phyloP scores from a whole-genome alignment of 2,797 vertebrate genomes.

The Hafferia zeledoni region DNA sequence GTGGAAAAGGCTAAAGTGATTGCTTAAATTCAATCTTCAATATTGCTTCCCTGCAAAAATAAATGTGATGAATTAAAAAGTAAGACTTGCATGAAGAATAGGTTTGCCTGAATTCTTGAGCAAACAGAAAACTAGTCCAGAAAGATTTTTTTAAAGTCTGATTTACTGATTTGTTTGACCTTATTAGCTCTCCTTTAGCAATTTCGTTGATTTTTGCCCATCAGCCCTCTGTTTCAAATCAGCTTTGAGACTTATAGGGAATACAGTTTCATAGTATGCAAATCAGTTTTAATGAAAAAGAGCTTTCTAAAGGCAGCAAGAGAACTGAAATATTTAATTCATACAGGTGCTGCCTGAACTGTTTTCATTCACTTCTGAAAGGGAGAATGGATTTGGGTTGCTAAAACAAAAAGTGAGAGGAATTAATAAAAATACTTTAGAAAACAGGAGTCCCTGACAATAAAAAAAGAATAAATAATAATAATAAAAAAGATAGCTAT shows the following conservation, averaged over 20 bases:
- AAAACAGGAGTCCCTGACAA: background rate
- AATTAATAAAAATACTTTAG: background rate
- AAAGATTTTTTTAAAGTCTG: background rate
- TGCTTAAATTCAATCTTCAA: conserved; percentile 51
- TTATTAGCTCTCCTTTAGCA: conserved; percentile 38
- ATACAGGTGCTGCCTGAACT: background rate
- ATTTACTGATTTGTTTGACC: conserved; percentile 57
- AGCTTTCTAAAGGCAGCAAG: background rate
- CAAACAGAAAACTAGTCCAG: conserved; percentile 49
- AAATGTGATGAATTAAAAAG: conserved; percentile 53
- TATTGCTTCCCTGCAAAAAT: conserved; percentile 49
- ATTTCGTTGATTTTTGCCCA: conserved; percentile 19
- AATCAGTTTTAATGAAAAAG: conserved; percentile 31
- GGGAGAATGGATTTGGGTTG: background rate
- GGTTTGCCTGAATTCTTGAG: conserved; percentile 46
- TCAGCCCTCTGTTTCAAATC: conserved; percentile 8
- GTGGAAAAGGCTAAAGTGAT: conserved; percentile 42
- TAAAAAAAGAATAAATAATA: background rate
- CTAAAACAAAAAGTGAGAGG: background rate
- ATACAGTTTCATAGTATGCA: background rate
- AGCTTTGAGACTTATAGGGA: background rate
- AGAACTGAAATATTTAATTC: conserved; percentile 12
- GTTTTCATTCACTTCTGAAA: background rate
- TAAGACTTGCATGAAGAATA: conserved; percentile 46
- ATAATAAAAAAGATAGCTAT: background rate